phyloP scores from a whole-genome alignment of 2,888 invertebrate genomes.

The Ecliptopera silaceata region DNA sequence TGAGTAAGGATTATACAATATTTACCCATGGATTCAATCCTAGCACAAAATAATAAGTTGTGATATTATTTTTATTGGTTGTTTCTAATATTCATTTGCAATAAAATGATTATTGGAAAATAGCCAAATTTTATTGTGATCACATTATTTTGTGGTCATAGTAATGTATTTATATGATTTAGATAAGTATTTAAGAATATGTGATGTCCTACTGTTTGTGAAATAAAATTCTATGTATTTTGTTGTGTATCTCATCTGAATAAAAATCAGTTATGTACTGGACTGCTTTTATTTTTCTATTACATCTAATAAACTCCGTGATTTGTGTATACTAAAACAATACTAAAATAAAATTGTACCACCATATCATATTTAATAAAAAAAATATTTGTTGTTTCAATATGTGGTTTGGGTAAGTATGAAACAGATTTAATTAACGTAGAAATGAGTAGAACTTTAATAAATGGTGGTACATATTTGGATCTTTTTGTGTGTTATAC shows the following conservation, averaged over 20 bases:
- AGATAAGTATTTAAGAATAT: background rate
- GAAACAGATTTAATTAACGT: too few relatives aligned
- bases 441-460: too few relatives aligned
- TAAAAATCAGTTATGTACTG: slow-evolving; percentile 8
- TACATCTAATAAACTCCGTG: background rate
- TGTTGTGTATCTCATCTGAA: slow-evolving; percentile 2
- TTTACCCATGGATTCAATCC: background rate
- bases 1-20: too few relatives aligned
- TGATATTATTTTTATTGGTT: background rate
- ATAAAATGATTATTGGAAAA: too few relatives aligned
- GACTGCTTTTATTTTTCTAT: slow-evolving; percentile 7
- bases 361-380: too few relatives aligned
- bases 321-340: too few relatives aligned
- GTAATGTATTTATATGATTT: background rate
- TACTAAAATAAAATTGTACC: background rate
- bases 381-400: too few relatives aligned
- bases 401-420: too few relatives aligned
- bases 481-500: background rate
- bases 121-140: too few relatives aligned
- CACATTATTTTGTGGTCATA: background rate
- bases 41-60: background rate
- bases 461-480: too few relatives aligned
- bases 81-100: too few relatives aligned
- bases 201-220: background rate
- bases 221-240: background rate